phyloP scores from a whole-genome alignment of 2,113 vertebrate genomes.

The Pristiophorus japonicus region DNA sequence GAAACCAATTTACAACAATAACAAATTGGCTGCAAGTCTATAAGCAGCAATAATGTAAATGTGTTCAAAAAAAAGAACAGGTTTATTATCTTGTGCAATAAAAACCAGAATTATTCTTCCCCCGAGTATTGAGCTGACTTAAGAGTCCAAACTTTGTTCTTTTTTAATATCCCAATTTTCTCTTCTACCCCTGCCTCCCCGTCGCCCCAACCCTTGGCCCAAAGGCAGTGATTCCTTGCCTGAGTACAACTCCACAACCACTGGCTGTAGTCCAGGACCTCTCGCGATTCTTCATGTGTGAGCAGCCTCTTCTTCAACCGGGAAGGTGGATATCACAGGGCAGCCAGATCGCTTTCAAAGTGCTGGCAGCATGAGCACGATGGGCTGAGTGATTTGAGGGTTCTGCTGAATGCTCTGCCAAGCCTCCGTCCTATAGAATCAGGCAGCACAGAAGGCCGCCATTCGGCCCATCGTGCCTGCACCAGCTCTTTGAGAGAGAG shows the following conservation, averaged over 20 bases:
- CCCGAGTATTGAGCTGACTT: neutral
- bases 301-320: neutral
- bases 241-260: neutral
- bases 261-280: neutral
- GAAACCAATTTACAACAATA: neutral
- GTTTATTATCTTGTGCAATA: neutral
- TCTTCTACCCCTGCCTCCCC: neutral
- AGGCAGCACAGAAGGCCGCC: too few species aligned
- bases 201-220: neutral
- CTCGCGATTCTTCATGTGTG: neutral
- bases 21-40: neutral
- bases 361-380: neutral
- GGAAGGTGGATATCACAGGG: neutral
- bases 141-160: neutral
- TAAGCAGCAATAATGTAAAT: neutral
- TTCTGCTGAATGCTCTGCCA: neutral
- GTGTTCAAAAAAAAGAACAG: neutral
- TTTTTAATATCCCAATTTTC: neutral
- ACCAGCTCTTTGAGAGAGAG: too few species aligned
- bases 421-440: neutral
- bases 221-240: neutral
- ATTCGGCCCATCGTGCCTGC: neutral
- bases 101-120: neutral
- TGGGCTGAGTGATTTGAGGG: neutral
- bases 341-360: neutral